Percentiles rank a stretch among this genome's conserved stretches.
Evolutionary conservation across 2,113 vertebrate genomes (phyloP).

Genomic region (Hassar affinis): DNA sequence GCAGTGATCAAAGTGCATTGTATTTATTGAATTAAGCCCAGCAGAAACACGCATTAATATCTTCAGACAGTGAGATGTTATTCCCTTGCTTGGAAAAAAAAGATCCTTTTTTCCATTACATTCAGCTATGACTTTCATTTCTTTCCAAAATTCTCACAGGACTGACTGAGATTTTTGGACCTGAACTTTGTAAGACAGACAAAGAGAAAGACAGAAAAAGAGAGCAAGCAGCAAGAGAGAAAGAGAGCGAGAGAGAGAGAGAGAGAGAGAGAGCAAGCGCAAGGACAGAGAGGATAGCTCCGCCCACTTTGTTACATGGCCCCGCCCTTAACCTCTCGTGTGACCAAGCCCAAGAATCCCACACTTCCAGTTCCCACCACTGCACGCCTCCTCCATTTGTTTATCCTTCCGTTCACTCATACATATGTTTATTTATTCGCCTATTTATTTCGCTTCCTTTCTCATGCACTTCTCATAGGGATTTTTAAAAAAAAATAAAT

Average conservation of each 20-base stretch:
- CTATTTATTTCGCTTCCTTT: slow-evolving; percentile 57
- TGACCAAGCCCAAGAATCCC: slow-evolving; percentile 58
- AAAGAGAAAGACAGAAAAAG: not conserved
- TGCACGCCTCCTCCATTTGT: slow-evolving; percentile 64
- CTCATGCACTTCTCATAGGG: slow-evolving; percentile 57
- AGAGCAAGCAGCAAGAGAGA: not conserved
- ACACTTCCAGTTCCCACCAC: slow-evolving; percentile 70
- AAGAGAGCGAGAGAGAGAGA: slow-evolving; percentile 59
- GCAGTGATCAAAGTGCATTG: not conserved
- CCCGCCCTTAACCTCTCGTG: slow-evolving; percentile 56
- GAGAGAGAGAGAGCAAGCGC: slow-evolving; percentile 40
- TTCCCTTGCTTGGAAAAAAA: not conserved
- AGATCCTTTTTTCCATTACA: not conserved
- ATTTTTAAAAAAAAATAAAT: slow-evolving; percentile 32
- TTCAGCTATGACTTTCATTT: slow-evolving; percentile 7
- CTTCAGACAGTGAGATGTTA: not conserved
- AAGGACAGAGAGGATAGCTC: slow-evolving; percentile 44
- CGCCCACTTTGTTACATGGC: slow-evolving; percentile 61
- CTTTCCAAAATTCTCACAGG: slow-evolving; percentile 25
- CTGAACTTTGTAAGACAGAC: not conserved
- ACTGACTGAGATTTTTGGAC: not conserved
- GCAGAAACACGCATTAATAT: not conserved
- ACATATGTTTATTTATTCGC: slow-evolving; percentile 51
- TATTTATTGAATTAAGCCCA: not conserved
- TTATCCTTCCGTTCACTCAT: slow-evolving; percentile 60